phyloP scores from a whole-genome alignment of 2,113 vertebrate genomes.

The Motacilla alba region DNA sequence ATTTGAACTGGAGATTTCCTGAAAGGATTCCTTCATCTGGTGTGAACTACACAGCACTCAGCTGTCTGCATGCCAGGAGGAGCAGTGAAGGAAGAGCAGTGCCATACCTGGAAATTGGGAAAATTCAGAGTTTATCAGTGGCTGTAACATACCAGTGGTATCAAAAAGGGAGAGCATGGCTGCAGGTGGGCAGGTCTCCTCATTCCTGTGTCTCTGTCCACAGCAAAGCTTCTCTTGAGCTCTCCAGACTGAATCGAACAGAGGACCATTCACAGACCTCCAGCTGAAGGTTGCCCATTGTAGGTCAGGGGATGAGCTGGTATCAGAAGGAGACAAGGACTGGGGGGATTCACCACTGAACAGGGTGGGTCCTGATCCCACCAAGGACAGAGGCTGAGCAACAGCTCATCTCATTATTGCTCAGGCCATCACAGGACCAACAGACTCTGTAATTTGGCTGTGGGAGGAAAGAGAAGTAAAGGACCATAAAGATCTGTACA shows the following conservation, averaged over 20 bases:
- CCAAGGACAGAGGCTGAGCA: neutral
- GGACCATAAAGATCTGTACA: neutral
- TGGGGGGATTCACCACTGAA: rapidly evolving
- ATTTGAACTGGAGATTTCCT: neutral
- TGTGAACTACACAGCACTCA: neutral
- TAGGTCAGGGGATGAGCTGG: neutral
- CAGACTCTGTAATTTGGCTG: neutral
- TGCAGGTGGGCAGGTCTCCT: neutral
- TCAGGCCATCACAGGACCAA: neutral
- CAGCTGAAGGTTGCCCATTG: neutral
- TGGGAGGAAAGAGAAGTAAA: slow-evolving; percentile 6
- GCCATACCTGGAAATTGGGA: neutral
- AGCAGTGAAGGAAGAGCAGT: neutral
- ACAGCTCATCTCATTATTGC: rapidly evolving
- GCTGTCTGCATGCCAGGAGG: neutral
- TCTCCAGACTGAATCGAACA: neutral
- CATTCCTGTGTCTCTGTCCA: neutral
- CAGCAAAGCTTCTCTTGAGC: neutral
- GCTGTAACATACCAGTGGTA: neutral
- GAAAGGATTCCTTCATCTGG: neutral
- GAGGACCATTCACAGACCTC: neutral
- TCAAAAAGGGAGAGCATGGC: neutral
- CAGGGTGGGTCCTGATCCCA: neutral
- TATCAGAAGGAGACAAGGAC: neutral
- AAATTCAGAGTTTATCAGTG: neutral